These are phyloP conservation scores for Macropus fuliginosus DNA, from an alignment of 2,797 vertebrate species.

Conservation along the genomic window DNA sequence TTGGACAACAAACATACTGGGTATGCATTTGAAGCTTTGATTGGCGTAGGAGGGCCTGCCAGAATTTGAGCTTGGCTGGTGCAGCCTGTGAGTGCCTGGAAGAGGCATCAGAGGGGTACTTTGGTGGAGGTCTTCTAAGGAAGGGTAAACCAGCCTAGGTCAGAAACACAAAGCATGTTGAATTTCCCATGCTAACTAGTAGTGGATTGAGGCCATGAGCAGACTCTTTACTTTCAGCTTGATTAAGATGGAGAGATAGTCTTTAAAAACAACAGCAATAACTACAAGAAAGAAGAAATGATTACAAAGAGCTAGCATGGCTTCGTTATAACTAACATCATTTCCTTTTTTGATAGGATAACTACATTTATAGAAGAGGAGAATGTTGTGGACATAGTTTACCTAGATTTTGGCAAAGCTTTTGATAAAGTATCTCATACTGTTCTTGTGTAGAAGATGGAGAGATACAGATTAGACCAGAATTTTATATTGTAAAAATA, in stretches of 20 bases:
- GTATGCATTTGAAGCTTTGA: not conserved
- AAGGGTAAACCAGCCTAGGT: not conserved
- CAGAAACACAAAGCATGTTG: not conserved
- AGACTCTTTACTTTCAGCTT: not conserved
- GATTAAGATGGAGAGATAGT: not conserved
- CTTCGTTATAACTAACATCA: not conserved
- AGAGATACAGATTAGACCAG: not conserved
- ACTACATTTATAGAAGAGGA: not conserved
- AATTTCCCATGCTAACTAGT: not conserved
- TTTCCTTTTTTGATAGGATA: not conserved
- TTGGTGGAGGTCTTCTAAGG: not conserved
- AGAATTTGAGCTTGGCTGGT: not conserved
- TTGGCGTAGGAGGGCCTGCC: not conserved
- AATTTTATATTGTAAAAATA: not conserved
- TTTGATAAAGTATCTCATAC: not conserved
- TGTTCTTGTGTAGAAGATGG: not conserved
- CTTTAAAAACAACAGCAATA: not conserved
- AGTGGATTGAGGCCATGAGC: not conserved
- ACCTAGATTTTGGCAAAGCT: not conserved
- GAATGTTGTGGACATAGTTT: not conserved
- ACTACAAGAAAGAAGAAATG: not conserved
- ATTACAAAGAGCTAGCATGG: not conserved
- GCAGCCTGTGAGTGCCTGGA: not conserved
- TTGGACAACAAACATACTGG: not conserved
- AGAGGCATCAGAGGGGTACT: not conserved